Evolutionary conservation across 35 echinoderm and acorn worm genomes (phyloP).

Genomic region (Ophiothrix spiculata): DNA sequence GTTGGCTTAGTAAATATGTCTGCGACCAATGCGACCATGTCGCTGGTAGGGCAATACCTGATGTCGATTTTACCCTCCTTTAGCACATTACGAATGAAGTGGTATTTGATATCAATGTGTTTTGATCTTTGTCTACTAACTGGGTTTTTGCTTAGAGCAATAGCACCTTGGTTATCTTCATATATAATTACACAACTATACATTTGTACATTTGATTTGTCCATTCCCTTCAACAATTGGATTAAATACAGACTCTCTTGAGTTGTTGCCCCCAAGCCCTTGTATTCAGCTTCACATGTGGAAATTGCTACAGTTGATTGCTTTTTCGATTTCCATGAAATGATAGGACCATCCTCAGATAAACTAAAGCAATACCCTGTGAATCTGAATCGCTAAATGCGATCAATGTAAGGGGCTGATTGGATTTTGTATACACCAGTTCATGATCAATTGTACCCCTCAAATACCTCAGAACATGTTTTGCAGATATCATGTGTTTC

Average conservation of each 20-base stretch:
- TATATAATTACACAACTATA: neutral
- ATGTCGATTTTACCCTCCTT: conserved; percentile 26
- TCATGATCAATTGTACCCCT: too few relatives aligned
- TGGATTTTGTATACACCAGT: too few relatives aligned
- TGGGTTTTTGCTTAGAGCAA: conserved; percentile 48
- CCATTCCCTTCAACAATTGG: conserved; percentile 21
- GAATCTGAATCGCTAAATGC: too few relatives aligned
- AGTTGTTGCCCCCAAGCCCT: conserved; percentile 32
- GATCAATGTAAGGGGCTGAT: too few relatives aligned
- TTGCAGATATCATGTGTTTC: too few relatives aligned
- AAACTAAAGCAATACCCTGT: too few relatives aligned
- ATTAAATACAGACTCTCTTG: conserved; percentile 40
- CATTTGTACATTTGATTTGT: neutral
- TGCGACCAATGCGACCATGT: conserved; percentile 46
- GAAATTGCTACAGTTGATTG: too few relatives aligned
- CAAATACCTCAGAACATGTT: too few relatives aligned
- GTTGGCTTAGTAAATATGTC: conserved; percentile 49
- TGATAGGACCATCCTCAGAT: too few relatives aligned
- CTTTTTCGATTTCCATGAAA: too few relatives aligned
- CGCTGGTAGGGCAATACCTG: conserved; percentile 26
- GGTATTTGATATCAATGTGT: conserved; percentile 59
- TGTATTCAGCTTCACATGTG: too few relatives aligned
- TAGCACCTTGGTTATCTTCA: conserved; percentile 48
- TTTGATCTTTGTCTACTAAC: conserved; percentile 50
- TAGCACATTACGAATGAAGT: conserved; percentile 50